Evolutionary conservation across 2,888 invertebrate genomes (phyloP).

Genomic region (Lissocephala sabroskyi): DNA sequence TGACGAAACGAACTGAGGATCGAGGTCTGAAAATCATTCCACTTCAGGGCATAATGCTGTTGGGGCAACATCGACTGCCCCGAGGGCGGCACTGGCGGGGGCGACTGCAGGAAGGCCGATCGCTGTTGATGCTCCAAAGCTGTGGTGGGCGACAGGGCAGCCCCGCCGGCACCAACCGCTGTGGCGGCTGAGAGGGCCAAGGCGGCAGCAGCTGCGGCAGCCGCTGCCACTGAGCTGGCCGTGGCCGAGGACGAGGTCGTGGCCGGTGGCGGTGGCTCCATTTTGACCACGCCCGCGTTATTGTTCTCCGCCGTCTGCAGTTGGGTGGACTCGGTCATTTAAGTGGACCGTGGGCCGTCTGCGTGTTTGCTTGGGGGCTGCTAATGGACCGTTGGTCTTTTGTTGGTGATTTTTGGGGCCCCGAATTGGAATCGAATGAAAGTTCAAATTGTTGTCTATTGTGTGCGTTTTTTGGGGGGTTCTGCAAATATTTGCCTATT

Average conservation of each 20-base stretch:
- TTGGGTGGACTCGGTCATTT: conserved; percentile 73
- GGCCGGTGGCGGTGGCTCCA: conserved; percentile 73
- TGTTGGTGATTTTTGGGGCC: conserved; percentile 40
- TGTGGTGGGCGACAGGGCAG: conserved; percentile 33
- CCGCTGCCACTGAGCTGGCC: conserved; percentile 23
- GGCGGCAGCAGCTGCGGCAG: conserved; percentile 35
- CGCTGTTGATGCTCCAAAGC: conserved; percentile 7
- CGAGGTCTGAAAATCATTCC: conserved; percentile 95
- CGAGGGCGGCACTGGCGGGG: conserved; percentile 21
- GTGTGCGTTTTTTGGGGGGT: conserved; percentile 6
- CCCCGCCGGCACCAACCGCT: conserved; percentile 36
- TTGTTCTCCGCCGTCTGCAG: conserved; percentile 72
- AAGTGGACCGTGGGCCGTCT: conserved; percentile 41
- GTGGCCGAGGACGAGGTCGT: conserved; percentile 74
- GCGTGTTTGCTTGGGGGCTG: conserved; percentile 15
- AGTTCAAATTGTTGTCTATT: conserved; percentile 2
- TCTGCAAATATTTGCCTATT: conserved; percentile 48
- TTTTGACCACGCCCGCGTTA: conserved; percentile 73
- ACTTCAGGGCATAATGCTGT: conserved; percentile 92
- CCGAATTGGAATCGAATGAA: no score
- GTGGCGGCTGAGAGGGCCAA: conserved; percentile 29
- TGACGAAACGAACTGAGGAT: conserved; percentile 92
- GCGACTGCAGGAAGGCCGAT: conserved; percentile 29
- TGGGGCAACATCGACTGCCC: conserved; percentile 71
- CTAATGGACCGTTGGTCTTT: conserved; percentile 50